Evolutionary conservation across 2,797 vertebrate species (phyloP).

Genomic region (Anguilla marmorata): DNA sequence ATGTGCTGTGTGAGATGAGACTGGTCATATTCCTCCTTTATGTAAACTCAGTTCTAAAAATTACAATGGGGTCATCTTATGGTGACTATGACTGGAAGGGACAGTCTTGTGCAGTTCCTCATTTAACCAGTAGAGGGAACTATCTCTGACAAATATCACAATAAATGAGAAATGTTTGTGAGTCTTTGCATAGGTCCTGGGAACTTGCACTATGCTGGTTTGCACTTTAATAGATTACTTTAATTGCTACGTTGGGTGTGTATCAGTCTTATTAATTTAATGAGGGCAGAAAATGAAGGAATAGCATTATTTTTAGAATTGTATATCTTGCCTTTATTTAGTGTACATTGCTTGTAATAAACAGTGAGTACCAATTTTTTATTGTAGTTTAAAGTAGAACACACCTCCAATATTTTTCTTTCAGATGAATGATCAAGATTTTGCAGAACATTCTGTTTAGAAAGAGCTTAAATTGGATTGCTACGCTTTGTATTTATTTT

Average conservation of each 20-base stretch:
- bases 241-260: neutral
- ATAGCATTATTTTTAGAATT: neutral
- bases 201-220: neutral
- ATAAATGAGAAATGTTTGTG: neutral
- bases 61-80: conserved; percentile 1
- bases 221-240: neutral
- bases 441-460: neutral
- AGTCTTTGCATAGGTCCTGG: neutral
- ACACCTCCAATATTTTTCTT: neutral
- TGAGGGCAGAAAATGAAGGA: neutral
- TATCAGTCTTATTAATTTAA: neutral
- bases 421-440: neutral
- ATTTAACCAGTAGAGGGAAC: conserved; percentile 52
- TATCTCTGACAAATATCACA: neutral
- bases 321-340: neutral
- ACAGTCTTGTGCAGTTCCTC: conserved; percentile 31
- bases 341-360: neutral
- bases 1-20: neutral
- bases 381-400: neutral
- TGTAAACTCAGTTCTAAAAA: conserved; percentile 41
- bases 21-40: neutral
- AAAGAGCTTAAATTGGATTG: neutral
- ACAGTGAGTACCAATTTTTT: neutral
- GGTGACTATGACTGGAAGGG: neutral
- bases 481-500: neutral